Evolutionary conservation across 2,888 invertebrate species (phyloP).

Genomic region (Hipparchia sbordonii): DNA sequence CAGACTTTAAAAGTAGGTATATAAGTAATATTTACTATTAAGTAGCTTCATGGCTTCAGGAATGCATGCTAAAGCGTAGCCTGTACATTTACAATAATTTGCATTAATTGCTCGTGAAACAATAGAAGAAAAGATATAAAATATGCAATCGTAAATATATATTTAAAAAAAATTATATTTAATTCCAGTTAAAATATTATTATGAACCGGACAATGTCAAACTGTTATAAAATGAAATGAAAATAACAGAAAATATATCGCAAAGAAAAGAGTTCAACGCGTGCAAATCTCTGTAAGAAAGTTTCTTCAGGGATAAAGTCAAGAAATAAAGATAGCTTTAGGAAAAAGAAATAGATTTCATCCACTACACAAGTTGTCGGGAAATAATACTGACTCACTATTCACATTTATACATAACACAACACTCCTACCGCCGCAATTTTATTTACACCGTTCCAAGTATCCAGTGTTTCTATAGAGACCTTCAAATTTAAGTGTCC

Average conservation of each 20-base stretch:
- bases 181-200: constrained; percentile 4
- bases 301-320: constrained; percentile 8
- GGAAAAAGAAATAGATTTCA: constrained; percentile 24
- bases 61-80: neutral
- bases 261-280: constrained; percentile 41
- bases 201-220: constrained; percentile 10
- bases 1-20: constrained; percentile 67
- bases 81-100: constrained; percentile 50
- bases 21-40: constrained; percentile 48
- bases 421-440: constrained; percentile 14
- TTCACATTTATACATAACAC: constrained; percentile 46
- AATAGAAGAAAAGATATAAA: neutral
- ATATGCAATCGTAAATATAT: neutral
- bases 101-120: constrained; percentile 24
- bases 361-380: constrained; percentile 33
- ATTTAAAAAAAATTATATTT: neutral
- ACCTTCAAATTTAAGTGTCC: constrained; percentile 60
- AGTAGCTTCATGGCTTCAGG: constrained; percentile 37
- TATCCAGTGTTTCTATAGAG: constrained; percentile 1
- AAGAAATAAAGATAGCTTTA: constrained; percentile 16
- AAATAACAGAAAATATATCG: constrained; percentile 13
- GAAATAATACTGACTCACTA: constrained; percentile 47
- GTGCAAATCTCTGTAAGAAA: constrained; percentile 18
- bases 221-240: constrained; percentile 18
- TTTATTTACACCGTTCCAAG: constrained; percentile 7